Conservation (phyloP, 2,888 invertebrate species). For the Cenopis cana region DNA sequence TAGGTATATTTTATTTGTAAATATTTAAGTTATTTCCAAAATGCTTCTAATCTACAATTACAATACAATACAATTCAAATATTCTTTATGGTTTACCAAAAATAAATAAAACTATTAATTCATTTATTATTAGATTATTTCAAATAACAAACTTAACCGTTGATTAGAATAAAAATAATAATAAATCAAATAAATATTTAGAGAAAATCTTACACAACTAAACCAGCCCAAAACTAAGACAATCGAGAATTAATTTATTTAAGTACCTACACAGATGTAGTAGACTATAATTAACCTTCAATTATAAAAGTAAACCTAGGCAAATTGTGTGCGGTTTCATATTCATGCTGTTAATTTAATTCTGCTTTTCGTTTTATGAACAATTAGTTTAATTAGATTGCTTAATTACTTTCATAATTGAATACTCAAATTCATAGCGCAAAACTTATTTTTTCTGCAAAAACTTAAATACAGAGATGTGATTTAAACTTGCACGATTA, state of each 20-base stretch:
- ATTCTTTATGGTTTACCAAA: too few species aligned
- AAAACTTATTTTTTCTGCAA: neutral
- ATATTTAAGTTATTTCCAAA: too few species aligned
- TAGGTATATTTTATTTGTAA: too few species aligned
- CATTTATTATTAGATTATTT: too few species aligned
- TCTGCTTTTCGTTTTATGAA: constrained; percentile 29
- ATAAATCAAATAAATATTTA: too few species aligned
- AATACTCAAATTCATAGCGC: constrained; percentile 13
- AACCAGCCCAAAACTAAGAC: too few species aligned
- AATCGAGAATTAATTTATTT: too few species aligned
- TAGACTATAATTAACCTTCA: constrained; percentile 7
- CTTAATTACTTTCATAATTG: constrained; percentile 32
- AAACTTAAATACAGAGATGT: neutral
- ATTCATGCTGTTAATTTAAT: constrained; percentile 29
- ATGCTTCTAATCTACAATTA: too few species aligned
- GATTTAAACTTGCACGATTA: too few species aligned
- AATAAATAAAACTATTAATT: too few species aligned
- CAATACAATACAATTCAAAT: too few species aligned
- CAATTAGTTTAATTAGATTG: constrained; percentile 36
- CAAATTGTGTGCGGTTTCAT: constrained; percentile 30
- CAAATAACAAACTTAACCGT: neutral
- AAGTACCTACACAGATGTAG: neutral
- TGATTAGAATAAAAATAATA: neutral
- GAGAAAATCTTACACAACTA: too few species aligned
- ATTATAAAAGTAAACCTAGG: constrained; percentile 26